These are phyloP conservation scores for Bombycilla garrulus DNA, from an alignment of 2,113 vertebrate genomes.

Conservation along the genomic window DNA sequence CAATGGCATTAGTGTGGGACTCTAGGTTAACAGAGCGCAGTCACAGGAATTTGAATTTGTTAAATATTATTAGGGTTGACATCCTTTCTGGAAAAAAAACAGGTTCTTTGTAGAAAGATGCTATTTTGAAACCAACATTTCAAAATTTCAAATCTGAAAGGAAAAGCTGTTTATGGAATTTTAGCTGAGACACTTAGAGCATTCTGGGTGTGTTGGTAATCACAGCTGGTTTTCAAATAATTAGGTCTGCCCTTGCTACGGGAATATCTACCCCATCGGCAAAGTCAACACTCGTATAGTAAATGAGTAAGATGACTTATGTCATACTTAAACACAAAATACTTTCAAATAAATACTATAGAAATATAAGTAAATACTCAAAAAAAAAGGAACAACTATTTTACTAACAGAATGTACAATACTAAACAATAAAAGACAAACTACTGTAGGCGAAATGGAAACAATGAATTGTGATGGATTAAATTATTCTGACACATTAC, in stretches of 20 bases:
- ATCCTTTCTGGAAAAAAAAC: not conserved
- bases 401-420: not conserved
- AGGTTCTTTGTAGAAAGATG: not conserved
- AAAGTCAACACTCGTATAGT: not conserved
- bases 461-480: not conserved
- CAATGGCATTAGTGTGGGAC: not conserved
- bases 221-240: slow-evolving; percentile 13
- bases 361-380: not conserved
- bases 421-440: not conserved
- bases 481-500: not conserved
- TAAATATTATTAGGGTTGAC: not conserved
- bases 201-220: not conserved
- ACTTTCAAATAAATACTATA: not conserved
- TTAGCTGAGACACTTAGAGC: not conserved
- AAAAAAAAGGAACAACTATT: not conserved
- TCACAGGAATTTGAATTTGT: not conserved
- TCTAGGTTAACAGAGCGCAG: not conserved
- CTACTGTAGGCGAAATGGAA: not conserved
- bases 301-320: not conserved
- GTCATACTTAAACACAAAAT: no score
- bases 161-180: not conserved
- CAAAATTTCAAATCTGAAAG: slow-evolving; percentile 24
- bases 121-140: slow-evolving; percentile 7
- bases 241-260: not conserved
- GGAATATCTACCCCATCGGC: not conserved